Percentiles rank a stretch among this genome's conserved stretches.
Conservation (phyloP, 2,797 vertebrate species). For the Acipenser ruthenus region DNA sequence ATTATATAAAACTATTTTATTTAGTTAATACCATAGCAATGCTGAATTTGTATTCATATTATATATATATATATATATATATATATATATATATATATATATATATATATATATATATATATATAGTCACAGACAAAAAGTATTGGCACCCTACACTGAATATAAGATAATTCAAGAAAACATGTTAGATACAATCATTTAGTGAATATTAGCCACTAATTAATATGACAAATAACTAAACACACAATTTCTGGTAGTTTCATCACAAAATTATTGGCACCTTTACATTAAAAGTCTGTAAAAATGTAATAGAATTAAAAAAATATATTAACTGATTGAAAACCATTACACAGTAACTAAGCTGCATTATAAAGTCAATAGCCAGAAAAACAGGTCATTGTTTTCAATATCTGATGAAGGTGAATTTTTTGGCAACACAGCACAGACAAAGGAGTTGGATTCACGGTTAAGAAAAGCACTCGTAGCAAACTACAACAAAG, state of each 20-base stretch:
- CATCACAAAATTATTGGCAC: slow-evolving; percentile 46
- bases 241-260: slow-evolving; percentile 48
- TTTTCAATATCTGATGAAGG: too few relatives aligned
- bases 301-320: slow-evolving; percentile 9
- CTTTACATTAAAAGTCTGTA: background rate
- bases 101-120: slow-evolving; percentile 15
- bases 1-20: slow-evolving; percentile 69
- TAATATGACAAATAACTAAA: background rate
- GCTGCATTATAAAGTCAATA: slow-evolving; percentile 8
- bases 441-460: too few relatives aligned
- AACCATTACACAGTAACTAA: slow-evolving; percentile 27
- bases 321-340: slow-evolving; percentile 16
- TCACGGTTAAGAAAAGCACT: too few relatives aligned
- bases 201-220: too few relatives aligned
- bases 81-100: background rate
- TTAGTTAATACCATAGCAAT: slow-evolving; percentile 79
- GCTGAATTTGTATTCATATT: slow-evolving; percentile 67
- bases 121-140: slow-evolving; percentile 18
- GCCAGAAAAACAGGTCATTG: too few relatives aligned
- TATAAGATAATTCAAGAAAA: slow-evolving; percentile 20
- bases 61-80: slow-evolving; percentile 20
- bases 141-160: slow-evolving; percentile 1
- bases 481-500: too few relatives aligned
- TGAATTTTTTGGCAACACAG: too few relatives aligned
- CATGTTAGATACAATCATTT: slow-evolving; percentile 13